These are phyloP conservation scores for Anoura caudifer DNA, from an alignment of 2,113 vertebrate species.

Conservation along the genomic window DNA sequence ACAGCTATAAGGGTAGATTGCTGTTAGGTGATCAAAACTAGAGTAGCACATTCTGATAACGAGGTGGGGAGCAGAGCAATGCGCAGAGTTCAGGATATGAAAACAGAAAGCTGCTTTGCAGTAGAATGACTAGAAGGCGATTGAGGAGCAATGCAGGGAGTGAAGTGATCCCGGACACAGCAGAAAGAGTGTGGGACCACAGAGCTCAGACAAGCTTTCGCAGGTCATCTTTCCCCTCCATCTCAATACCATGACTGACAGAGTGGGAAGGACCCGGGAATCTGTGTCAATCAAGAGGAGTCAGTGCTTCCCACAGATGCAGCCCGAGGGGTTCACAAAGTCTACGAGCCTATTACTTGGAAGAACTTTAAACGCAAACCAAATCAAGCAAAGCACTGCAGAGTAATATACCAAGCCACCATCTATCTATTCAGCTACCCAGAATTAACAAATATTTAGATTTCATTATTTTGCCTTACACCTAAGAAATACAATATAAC, in stretches of 20 bases:
- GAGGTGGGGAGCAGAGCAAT: background rate
- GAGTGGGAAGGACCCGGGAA: background rate
- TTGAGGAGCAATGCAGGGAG: background rate
- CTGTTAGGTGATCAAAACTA: constrained; percentile 33
- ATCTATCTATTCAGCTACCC: background rate
- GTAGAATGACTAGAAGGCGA: background rate
- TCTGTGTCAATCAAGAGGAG: background rate
- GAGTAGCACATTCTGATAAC: constrained; percentile 13
- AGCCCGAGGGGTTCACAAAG: background rate
- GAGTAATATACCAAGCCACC: background rate
- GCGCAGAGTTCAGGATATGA: background rate
- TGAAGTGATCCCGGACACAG: background rate
- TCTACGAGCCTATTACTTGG: background rate
- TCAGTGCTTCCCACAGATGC: too few relatives aligned
- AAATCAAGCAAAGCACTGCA: background rate
- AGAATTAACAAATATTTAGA: constrained; percentile 35
- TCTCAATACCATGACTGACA: background rate
- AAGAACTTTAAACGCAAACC: background rate
- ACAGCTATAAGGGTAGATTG: background rate
- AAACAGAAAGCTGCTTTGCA: background rate
- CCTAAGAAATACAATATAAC: background rate
- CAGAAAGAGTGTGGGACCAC: background rate
- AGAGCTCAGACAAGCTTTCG: background rate
- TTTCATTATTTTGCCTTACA: background rate
- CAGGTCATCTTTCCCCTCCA: background rate